Base-by-base conservation (phyloP, 2,797 vertebrate genomes). In the Amniataba percoides region DNA sequence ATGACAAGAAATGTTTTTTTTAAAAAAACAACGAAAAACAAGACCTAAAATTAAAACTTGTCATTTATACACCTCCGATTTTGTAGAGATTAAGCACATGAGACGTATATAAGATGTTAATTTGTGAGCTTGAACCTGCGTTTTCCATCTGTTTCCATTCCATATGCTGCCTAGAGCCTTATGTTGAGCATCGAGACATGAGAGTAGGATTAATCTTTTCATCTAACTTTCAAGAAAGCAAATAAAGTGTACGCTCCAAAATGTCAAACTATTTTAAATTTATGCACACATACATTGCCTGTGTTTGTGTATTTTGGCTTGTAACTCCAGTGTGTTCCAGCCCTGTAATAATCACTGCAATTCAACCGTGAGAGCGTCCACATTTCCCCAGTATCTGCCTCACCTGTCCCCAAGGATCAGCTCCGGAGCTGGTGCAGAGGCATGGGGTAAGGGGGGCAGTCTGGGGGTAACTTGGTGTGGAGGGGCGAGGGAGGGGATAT, bases 331-430 rank as follows among this genome's bases (percentile, higher is more conserved):
- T 71, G 68, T 60, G 74, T 65, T 85, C 69, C 74, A 84, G 67
- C 52, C 70, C 34, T 67, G 61, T 25, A 65, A 53, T 51, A 79
- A 82, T 85, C 64, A 64, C 46, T 36, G 39, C 51, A 42, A 40
- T 57, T 48, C 8, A 71, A 81, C 77, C 51, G 31, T 77, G 87
- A 81, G 74, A 84, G 67, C 16, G 21, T 75, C 59, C n/a, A 16
- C 66, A 55, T 75, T 80, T 55, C 39, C 52, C 11, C 25, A 2
- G 45, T 70, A 49, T 88, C 77, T 83, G 71, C 52, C 86, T 93
- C 91, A 90, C 82, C 90, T 90, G 87, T 87, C 89, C 82, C 84
- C 2, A 19, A 82, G 85, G 88, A 93, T 90, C 90, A 93, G 81
- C 55, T 14, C 68, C 56, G 53, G 71, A 72, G 74, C 81, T 49